These are phyloP conservation scores for Tetragonisca angustula DNA, from an alignment of 2,888 invertebrate species.

Conservation along the genomic window DNA sequence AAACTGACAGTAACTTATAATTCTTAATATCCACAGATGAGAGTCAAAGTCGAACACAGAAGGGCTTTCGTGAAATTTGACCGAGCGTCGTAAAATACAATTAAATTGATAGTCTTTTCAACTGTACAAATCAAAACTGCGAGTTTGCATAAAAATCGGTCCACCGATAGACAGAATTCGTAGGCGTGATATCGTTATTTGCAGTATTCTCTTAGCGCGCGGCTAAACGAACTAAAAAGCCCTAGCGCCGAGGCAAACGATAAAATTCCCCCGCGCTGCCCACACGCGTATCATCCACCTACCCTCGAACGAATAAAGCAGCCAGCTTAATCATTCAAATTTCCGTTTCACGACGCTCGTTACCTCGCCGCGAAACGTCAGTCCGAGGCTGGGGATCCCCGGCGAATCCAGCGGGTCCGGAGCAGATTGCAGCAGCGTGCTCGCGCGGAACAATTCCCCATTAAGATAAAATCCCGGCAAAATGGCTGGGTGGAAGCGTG, in stretches of 20 bases:
- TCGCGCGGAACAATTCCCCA: slow-evolving; percentile 38
- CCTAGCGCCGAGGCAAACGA: neutral
- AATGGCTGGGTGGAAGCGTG: slow-evolving; percentile 38
- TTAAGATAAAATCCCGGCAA: slow-evolving; percentile 54
- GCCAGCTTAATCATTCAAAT: slow-evolving; percentile 14
- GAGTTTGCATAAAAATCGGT: too few relatives aligned
- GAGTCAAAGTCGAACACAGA: too few relatives aligned
- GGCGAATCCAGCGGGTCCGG: too few relatives aligned
- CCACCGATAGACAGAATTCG: neutral
- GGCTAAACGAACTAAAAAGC: neutral
- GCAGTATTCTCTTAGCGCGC: slow-evolving; percentile 1
- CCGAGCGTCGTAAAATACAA: neutral
- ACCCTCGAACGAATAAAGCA: slow-evolving; percentile 3
- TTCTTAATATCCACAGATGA: too few relatives aligned
- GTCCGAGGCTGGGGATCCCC: neutral
- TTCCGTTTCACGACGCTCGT: slow-evolving; percentile 22
- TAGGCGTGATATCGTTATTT: neutral
- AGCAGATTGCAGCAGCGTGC: slow-evolving; percentile 15
- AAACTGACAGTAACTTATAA: too few relatives aligned
- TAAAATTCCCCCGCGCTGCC: neutral
- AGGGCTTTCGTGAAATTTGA: neutral
- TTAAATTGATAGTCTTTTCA: too few relatives aligned
- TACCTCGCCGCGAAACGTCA: slow-evolving; percentile 18
- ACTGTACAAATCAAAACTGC: too few relatives aligned
- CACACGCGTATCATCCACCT: neutral